phyloP scores from a whole-genome alignment of 2,888 invertebrate species.

The Augochlorella aurata region DNA sequence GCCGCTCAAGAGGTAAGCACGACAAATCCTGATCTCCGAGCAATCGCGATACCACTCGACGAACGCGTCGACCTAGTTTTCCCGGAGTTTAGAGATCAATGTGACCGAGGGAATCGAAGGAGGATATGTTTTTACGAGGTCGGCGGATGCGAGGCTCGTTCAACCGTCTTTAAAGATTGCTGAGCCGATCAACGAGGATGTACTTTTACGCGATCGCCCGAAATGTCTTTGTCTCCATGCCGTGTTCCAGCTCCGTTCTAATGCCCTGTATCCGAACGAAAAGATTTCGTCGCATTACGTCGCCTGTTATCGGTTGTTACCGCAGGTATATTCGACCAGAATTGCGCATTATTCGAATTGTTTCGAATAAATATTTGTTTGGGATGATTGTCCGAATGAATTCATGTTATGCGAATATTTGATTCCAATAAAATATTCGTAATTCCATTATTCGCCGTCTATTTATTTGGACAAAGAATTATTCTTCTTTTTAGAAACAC shows the following conservation, averaged over 20 bases:
- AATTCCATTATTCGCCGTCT: no score
- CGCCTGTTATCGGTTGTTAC: background rate
- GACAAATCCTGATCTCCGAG: slow-evolving; percentile 56
- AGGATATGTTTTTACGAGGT: slow-evolving; percentile 51
- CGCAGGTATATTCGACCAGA: background rate
- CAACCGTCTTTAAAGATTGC: slow-evolving; percentile 28
- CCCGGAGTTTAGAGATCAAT: slow-evolving; percentile 57
- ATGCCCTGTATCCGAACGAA: background rate
- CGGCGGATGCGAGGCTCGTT: slow-evolving; percentile 10
- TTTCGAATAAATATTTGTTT: no score
- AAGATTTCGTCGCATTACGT: background rate
- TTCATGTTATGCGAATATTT: no score
- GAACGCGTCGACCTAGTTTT: slow-evolving; percentile 59
- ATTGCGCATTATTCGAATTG: no score
- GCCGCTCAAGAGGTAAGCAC: slow-evolving; percentile 42
- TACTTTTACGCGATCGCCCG: background rate
- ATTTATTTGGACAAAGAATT: no score
- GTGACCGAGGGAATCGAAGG: slow-evolving; percentile 48
- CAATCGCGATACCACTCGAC: slow-evolving; percentile 30
- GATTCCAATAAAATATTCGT: no score
- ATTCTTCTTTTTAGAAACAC: no score
- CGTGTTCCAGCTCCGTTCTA: background rate
- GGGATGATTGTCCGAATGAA: no score
- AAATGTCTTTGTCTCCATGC: background rate
- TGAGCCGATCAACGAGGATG: background rate